Evolutionary conservation across 1,140 invertebrate genomes (phyloP).

Genomic region (Dendroctonus ponderosae): DNA sequence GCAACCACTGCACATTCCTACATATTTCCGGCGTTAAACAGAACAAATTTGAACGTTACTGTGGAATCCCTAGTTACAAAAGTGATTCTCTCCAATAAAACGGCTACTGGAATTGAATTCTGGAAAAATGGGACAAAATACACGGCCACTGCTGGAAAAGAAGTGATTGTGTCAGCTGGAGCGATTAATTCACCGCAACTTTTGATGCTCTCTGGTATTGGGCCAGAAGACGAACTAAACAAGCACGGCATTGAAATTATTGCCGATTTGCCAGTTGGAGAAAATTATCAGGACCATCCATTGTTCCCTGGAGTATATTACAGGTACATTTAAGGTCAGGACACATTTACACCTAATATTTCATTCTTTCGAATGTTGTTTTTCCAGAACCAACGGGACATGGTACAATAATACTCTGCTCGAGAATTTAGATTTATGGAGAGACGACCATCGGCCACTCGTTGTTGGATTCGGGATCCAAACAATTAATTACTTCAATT

Average conservation of each 20-base stretch:
- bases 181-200: constrained; percentile 73
- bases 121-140: constrained; percentile 54
- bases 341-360: neutral
- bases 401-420: constrained; percentile 7
- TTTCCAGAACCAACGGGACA: constrained; percentile 30
- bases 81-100: constrained; percentile 51
- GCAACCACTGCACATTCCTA: constrained; percentile 40
- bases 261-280: constrained; percentile 69
- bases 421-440: constrained; percentile 28
- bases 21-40: constrained; percentile 3
- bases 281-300: constrained; percentile 76
- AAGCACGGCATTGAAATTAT: constrained; percentile 63
- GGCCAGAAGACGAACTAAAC: constrained; percentile 66
- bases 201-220: constrained; percentile 80
- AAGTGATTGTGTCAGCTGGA: constrained; percentile 75
- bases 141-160: constrained; percentile 55
- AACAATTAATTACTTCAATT: constrained; percentile 22
- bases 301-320: constrained; percentile 52
- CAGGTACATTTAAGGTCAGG: constrained; percentile 1
- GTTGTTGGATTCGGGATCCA: constrained; percentile 3
- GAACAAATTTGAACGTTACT: constrained; percentile 65
- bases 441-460: constrained; percentile 14
- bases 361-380: constrained; percentile 44
- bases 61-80: constrained; percentile 54
- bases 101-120: constrained; percentile 70